phyloP scores from a whole-genome alignment of 2,113 vertebrate genomes.

The Thamnaconus septentrionalis region DNA sequence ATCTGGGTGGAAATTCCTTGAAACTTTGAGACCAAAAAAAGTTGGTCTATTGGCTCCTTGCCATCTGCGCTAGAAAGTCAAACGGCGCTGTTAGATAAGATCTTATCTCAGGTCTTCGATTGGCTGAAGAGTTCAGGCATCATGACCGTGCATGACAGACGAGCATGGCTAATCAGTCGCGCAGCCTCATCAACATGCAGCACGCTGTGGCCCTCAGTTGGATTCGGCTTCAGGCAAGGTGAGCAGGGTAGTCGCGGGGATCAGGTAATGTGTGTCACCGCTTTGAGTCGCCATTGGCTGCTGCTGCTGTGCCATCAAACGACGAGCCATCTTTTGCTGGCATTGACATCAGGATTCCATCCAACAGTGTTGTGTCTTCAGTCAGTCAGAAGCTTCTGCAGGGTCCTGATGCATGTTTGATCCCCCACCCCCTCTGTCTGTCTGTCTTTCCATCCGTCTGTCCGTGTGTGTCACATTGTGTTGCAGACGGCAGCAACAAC shows the following conservation, averaged over 20 bases:
- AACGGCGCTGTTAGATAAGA: too few species aligned
- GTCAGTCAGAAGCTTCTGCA: constrained; percentile 22
- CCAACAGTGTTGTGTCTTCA: constrained; percentile 51
- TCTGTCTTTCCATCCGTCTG: too few species aligned
- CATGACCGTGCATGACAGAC: constrained; percentile 49
- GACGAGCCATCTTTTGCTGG: constrained; percentile 47
- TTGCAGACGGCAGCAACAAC: constrained; percentile 89
- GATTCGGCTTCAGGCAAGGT: constrained; percentile 19
- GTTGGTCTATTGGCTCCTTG: too few species aligned
- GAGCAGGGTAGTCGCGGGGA: constrained; percentile 20
- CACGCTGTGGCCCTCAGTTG: constrained; percentile 22
- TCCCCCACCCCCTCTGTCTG: constrained; percentile 55
- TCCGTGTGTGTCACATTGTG: constrained; percentile 76
- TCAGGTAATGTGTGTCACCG: constrained; percentile 37
- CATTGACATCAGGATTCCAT: constrained; percentile 62
- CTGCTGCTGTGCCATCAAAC: constrained; percentile 49
- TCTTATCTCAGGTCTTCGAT: not conserved
- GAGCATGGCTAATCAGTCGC: constrained; percentile 55
- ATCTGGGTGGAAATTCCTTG: too few species aligned
- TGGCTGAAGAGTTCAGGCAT: constrained; percentile 13
- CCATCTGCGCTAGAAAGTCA: too few species aligned
- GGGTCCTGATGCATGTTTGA: constrained; percentile 50
- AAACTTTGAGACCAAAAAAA: too few species aligned
- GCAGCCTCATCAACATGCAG: constrained; percentile 34
- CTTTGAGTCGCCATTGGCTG: constrained; percentile 43